A percentile compares a stretch with the other conserved stretches of the same genome.
These are phyloP conservation scores for Epsilonema sp. DNA, from an alignment of 2,888 invertebrate genomes.

Conservation along the genomic window DNA sequence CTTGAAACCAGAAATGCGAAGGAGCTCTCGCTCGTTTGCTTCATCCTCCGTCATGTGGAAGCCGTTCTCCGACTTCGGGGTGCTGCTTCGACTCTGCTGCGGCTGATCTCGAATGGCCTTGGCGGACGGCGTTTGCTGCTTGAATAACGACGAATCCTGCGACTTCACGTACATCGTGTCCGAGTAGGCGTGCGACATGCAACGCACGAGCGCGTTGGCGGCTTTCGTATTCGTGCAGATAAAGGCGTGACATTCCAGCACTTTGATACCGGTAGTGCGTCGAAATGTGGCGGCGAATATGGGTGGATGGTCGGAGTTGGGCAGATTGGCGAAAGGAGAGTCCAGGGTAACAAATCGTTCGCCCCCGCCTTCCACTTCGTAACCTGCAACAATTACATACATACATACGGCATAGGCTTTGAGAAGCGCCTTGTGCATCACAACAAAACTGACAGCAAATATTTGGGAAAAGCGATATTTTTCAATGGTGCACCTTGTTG, in stretches of 20 bases:
- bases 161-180: conserved; percentile 54
- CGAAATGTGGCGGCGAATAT: conserved; percentile 87
- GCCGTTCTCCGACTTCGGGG: not conserved
- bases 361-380: conserved; percentile 29
- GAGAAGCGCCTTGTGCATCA: conserved; percentile 68
- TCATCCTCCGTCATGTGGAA: not conserved
- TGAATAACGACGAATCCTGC: not conserved
- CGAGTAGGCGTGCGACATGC: conserved; percentile 92
- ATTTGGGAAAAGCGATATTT: no score
- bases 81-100: conserved; percentile 3
- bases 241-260: conserved; percentile 89
- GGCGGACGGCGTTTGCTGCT: not conserved
- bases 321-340: conserved; percentile 78
- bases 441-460: conserved; percentile 87
- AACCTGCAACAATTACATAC: conserved; percentile 52
- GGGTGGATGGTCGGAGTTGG: conserved; percentile 79
- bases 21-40: no score
- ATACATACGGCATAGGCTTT: conserved; percentile 85
- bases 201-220: conserved; percentile 65
- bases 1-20: no score
- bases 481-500: no score
- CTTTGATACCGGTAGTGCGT: conserved; percentile 85
- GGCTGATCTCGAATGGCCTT: not conserved
- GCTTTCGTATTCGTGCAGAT: conserved; percentile 89
- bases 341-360: conserved; percentile 65